These are phyloP conservation scores for Procambarus virginalis DNA, from an alignment of 1,140 invertebrate species.

Conservation along the genomic window DNA sequence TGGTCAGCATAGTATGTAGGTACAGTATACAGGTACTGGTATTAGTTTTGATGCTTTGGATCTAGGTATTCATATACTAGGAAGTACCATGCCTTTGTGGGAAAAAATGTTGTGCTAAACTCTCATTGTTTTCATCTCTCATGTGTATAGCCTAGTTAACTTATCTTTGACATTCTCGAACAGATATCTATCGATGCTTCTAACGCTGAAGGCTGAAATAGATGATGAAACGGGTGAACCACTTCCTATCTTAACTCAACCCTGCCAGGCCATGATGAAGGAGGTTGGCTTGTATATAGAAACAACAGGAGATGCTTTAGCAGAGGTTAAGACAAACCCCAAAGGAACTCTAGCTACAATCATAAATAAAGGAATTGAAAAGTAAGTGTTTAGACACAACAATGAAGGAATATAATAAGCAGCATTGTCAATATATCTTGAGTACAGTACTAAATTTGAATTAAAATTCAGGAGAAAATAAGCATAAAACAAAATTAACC, in stretches of 20 bases:
- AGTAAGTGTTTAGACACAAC: slow-evolving; percentile 3
- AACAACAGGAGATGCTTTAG: slow-evolving; percentile 51
- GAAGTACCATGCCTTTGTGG: neutral
- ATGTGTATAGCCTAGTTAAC: neutral
- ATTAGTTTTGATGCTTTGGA: neutral
- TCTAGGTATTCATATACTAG: neutral
- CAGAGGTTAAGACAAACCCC: slow-evolving; percentile 37
- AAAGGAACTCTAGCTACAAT: slow-evolving; percentile 33
- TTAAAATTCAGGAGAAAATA: too few species aligned
- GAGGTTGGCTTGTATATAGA: slow-evolving; percentile 18
- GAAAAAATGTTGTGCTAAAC: too few species aligned
- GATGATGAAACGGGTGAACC: slow-evolving; percentile 53
- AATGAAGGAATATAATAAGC: neutral
- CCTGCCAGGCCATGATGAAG: slow-evolving; percentile 32
- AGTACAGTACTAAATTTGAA: too few species aligned
- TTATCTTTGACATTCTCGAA: neutral
- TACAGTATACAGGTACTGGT: too few species aligned
- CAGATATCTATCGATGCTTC: slow-evolving; percentile 50
- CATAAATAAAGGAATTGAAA: slow-evolving; percentile 64
- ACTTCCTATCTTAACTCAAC: slow-evolving; percentile 38
- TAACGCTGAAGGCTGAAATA: slow-evolving; percentile 62
- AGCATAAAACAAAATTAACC: too few species aligned
- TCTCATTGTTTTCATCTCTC: too few species aligned
- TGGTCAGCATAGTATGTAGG: too few species aligned
- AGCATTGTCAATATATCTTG: neutral